Base-by-base conservation (phyloP, 2,888 invertebrate species). In the Drosophila niveifrons region DNA sequence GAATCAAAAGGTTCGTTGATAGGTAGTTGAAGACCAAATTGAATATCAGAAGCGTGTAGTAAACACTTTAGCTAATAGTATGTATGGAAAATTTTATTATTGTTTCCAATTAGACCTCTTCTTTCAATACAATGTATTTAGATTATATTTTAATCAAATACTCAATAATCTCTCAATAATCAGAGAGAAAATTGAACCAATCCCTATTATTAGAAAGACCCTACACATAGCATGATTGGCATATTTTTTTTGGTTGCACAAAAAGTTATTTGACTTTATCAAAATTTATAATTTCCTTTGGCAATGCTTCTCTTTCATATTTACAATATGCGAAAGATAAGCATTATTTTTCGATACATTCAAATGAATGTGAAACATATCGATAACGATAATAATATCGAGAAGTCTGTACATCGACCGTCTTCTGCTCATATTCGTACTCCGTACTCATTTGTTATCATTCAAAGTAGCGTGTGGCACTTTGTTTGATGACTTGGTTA, bases 381-480 rank as follows among this genome's bases (percentile, higher is more conserved):
- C 39, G 39, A 41, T 41, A 41, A 15, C 39, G 39, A 41, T 41
- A 41, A 7, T 3, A 6, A 39, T n/a, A 39, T 39, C 36, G 36
- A 39, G 3, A 39, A 6, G 6, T 39, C 8, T 41, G 15, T 10
- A 29, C 10, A 31, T 48, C 17, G 9, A 31, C 17, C 10, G 6
- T 2, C 10, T 17, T 48, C 9, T 48, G 29, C 15, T 9, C 13
- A 13, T 51, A 18, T 2, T 39, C 39, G 8, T 3, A 11, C 11
- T 50, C 7, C 0, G 13, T 46, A 18, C 8, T 18, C 10, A 41
- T 44, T 9, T 29, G 44, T 51, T 34, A 53, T 64, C 58, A 71
- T 55, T 55, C 39, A 28, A 23, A 56, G 52, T 52, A 48, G 56
- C 48, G 44, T 57, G 52, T 56, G 73, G 52, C 61, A 72, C 56